Percentiles rank a stretch among this genome's conserved stretches.
These are phyloP conservation scores for Pteronotus mesoamericanus DNA, from an alignment of 2,797 vertebrate species.

Conservation along the genomic window DNA sequence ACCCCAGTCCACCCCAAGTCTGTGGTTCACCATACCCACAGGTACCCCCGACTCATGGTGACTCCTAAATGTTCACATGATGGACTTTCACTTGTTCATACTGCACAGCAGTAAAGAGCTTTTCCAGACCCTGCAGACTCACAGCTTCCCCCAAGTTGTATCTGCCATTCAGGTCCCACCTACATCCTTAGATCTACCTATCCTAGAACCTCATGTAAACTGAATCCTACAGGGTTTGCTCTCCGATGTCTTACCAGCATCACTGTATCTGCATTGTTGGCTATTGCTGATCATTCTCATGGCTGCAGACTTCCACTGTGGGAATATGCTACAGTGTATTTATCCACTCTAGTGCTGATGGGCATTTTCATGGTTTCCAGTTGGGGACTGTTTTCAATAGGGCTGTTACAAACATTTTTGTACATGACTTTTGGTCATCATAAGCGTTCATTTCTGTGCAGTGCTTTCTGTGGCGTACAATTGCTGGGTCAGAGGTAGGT, in stretches of 20 bases:
- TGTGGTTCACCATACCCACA: not conserved
- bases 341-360: not conserved
- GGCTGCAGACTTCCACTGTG: not conserved
- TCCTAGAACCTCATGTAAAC: not conserved
- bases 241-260: not conserved
- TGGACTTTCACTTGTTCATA: not conserved
- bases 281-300: not conserved
- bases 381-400: not conserved
- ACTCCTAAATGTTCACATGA: not conserved
- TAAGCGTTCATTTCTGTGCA: not conserved
- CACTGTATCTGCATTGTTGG: not conserved
- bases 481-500: not conserved
- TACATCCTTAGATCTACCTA: not conserved
- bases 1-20: rapidly evolving
- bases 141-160: too few relatives aligned
- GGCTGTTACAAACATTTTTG: not conserved
- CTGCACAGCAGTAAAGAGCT: not conserved
- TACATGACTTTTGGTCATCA: not conserved
- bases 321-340: not conserved
- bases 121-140: not conserved
- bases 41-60: not conserved
- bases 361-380: not conserved
- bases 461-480: slow-evolving; percentile 8
- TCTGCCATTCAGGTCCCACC: not conserved
- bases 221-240: too few relatives aligned